Percentiles rank a stretch among this genome's conserved stretches.
Evolutionary conservation across 2,888 invertebrate genomes (phyloP).

Genomic region (Colostygia pectinataria): DNA sequence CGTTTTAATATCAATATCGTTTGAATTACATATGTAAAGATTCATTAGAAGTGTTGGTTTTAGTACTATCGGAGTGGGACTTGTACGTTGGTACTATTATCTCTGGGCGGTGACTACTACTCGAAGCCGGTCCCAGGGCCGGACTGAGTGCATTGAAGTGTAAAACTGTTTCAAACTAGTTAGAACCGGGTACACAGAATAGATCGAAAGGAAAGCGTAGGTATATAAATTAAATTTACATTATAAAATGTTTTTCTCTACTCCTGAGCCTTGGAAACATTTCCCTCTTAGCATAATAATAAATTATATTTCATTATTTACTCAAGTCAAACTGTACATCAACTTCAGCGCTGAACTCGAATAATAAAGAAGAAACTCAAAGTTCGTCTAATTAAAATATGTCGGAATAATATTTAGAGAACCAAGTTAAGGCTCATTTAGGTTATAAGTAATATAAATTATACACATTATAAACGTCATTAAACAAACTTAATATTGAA

Average conservation of each 20-base stretch:
- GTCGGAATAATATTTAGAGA: constrained; percentile 39
- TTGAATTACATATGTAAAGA: neutral
- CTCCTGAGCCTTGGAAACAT: too few species aligned
- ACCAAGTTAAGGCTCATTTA: constrained; percentile 33
- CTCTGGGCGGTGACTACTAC: constrained; percentile 24
- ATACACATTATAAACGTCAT: constrained; percentile 25
- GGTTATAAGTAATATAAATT: constrained; percentile 32
- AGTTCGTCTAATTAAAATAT: constrained; percentile 37
- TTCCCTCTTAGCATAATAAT: constrained; percentile 3
- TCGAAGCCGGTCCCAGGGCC: constrained; percentile 31
- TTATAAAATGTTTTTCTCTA: too few species aligned
- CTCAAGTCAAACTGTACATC: constrained; percentile 22
- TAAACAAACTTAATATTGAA: constrained; percentile 17
- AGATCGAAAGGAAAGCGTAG: too few species aligned
- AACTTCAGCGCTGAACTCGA: constrained; percentile 27
- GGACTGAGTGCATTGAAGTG: constrained; percentile 23
- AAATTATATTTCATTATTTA: constrained; percentile 23
- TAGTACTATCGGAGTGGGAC: constrained; percentile 38
- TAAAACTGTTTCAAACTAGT: constrained; percentile 14
- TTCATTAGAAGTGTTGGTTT: neutral
- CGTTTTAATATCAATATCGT: too few species aligned
- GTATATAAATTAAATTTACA: too few species aligned
- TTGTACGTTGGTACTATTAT: constrained; percentile 14
- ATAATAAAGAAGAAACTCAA: constrained; percentile 34
- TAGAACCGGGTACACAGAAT: neutral